Percentiles rank a stretch among this genome's conserved stretches.
These are phyloP conservation scores for Nerophis ophidion DNA, from an alignment of 2,113 vertebrate genomes.

Conservation along the genomic window DNA sequence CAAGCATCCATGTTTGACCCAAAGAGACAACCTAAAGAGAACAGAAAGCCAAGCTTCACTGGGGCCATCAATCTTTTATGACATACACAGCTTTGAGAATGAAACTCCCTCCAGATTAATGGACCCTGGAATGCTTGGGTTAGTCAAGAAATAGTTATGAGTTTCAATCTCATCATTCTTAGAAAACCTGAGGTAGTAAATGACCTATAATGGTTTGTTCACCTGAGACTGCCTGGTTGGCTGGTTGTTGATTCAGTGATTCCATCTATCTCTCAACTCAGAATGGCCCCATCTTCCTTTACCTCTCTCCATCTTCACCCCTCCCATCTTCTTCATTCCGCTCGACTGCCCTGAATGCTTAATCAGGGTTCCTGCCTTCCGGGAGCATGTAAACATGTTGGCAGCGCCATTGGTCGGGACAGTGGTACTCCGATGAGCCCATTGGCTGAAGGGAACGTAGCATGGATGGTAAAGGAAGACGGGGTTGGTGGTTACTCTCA, in stretches of 20 bases:
- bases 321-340: constrained; percentile 42
- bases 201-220: constrained; percentile 29
- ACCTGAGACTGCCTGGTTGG: constrained; percentile 43
- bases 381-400: constrained; percentile 59
- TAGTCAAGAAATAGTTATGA: constrained; percentile 3
- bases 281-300: constrained; percentile 47
- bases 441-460: constrained; percentile 50
- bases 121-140: not conserved
- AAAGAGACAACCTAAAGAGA: constrained; percentile 25
- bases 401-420: constrained; percentile 52
- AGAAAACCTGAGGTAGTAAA: constrained; percentile 13
- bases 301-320: constrained; percentile 21
- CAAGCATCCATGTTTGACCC: constrained; percentile 19
- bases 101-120: not conserved
- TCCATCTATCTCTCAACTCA: constrained; percentile 54
- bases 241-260: constrained; percentile 37
- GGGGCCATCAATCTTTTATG: constrained; percentile 45
- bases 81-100: not conserved
- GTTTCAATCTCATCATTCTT: constrained; percentile 1
- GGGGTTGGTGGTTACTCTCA: constrained; percentile 52
- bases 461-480: constrained; percentile 44
- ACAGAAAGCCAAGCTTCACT: constrained; percentile 22
- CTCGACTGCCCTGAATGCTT: constrained; percentile 66
- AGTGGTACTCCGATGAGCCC: constrained; percentile 24
- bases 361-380: constrained; percentile 60